These are phyloP conservation scores for Euzetes globulus DNA, from an alignment of 2,888 invertebrate genomes.

Conservation along the genomic window DNA sequence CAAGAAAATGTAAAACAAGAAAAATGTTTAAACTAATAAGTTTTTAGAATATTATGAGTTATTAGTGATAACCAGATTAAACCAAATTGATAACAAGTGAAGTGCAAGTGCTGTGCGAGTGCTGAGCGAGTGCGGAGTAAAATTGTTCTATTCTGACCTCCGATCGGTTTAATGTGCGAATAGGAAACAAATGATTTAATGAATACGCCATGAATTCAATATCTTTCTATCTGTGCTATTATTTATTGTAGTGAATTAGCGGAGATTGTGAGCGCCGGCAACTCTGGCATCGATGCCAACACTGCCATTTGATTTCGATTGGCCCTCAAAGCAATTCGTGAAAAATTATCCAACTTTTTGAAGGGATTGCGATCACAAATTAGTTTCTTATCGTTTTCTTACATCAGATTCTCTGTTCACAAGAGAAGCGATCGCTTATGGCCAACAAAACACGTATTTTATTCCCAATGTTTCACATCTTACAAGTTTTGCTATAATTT, in stretches of 20 bases:
- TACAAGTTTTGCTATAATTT: slow-evolving; percentile 24
- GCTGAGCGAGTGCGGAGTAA: not conserved
- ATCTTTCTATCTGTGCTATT: slow-evolving; percentile 24
- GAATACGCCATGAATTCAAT: slow-evolving; percentile 28
- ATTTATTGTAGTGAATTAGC: slow-evolving; percentile 16
- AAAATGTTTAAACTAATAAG: not conserved
- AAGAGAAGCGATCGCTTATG: slow-evolving; percentile 1
- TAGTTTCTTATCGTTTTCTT: slow-evolving; percentile 23
- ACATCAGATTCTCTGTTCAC: slow-evolving; percentile 9
- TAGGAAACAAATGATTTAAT: slow-evolving; percentile 21
- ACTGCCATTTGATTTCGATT: not conserved
- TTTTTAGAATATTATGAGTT: not conserved
- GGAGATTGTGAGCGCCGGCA: not conserved
- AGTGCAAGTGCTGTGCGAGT: not conserved
- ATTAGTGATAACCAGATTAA: not conserved
- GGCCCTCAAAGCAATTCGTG: slow-evolving; percentile 22
- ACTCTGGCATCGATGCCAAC: not conserved
- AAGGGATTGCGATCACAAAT: slow-evolving; percentile 18
- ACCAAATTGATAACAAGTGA: slow-evolving; percentile 3
- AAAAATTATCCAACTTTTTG: slow-evolving; percentile 12
- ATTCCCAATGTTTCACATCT: slow-evolving; percentile 17
- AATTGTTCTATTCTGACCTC: not conserved
- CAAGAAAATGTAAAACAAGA: not conserved
- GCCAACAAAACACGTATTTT: slow-evolving; percentile 10
- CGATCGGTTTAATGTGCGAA: slow-evolving; percentile 20